phyloP scores from a whole-genome alignment of 2,888 invertebrate species.

The Aelia acuminata region DNA sequence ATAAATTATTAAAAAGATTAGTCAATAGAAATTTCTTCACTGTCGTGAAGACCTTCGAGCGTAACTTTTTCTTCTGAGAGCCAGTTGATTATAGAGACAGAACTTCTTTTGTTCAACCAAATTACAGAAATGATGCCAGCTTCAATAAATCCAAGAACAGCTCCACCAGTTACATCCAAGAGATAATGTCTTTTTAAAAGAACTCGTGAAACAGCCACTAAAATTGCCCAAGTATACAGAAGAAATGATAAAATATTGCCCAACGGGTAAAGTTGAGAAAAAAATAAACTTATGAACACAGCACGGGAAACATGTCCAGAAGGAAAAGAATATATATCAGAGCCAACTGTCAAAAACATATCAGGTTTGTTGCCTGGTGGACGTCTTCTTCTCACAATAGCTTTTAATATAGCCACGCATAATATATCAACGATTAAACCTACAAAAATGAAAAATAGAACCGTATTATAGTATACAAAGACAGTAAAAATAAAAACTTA shows the following conservation, averaged over 20 bases:
- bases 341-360: constrained; percentile 78
- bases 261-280: constrained; percentile 77
- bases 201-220: constrained; percentile 84
- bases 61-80: constrained; percentile 74
- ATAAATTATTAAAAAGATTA: not conserved
- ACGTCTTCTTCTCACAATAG: constrained; percentile 81
- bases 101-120: constrained; percentile 79
- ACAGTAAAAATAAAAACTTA: no score
- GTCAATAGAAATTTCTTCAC: constrained; percentile 27
- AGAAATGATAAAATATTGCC: constrained; percentile 70
- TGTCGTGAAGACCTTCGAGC: constrained; percentile 62
- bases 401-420: constrained; percentile 83
- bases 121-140: constrained; percentile 76
- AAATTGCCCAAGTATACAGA: constrained; percentile 80
- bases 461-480: no score
- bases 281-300: constrained; percentile 81
- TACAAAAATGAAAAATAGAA: constrained; percentile 69
- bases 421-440: constrained; percentile 86
- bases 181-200: constrained; percentile 89
- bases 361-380: constrained; percentile 80
- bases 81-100: constrained; percentile 72
- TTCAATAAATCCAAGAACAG: constrained; percentile 80
- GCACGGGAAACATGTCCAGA: constrained; percentile 90
- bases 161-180: constrained; percentile 85
- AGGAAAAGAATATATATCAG: constrained; percentile 94